Conservation (phyloP, 2,797 vertebrate genomes). For the Aulostomus chinensis region DNA sequence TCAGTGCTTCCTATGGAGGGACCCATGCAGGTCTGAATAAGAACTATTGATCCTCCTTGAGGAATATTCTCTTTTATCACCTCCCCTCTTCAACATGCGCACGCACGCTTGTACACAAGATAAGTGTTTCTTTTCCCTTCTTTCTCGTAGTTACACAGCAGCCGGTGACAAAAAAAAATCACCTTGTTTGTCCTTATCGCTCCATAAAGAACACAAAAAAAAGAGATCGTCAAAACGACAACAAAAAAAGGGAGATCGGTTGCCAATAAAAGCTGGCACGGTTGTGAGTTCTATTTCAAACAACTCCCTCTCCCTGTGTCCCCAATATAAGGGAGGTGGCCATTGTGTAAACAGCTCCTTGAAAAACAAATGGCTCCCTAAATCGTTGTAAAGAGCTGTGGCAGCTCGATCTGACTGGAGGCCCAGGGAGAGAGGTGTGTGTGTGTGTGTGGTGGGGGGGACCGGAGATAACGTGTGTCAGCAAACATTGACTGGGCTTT, state of each 20-base stretch:
- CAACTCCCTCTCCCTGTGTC: slow-evolving; percentile 29
- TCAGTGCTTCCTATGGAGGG: slow-evolving; percentile 74
- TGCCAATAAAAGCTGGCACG: slow-evolving; percentile 60
- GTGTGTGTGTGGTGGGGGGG: slow-evolving; percentile 10
- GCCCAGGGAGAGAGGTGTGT: slow-evolving; percentile 47
- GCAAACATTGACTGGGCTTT: slow-evolving; percentile 79
- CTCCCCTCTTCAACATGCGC: slow-evolving; percentile 60
- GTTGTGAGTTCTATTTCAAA: slow-evolving; percentile 72
- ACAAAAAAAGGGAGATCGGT: slow-evolving; percentile 39
- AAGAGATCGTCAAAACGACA: slow-evolving; percentile 41
- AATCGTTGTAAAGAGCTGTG: slow-evolving; percentile 70
- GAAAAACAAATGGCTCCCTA: slow-evolving; percentile 75
- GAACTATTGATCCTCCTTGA: slow-evolving; percentile 82
- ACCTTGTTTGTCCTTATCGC: slow-evolving; percentile 69
- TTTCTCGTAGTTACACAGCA: slow-evolving; percentile 46
- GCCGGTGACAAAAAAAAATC: slow-evolving; percentile 65
- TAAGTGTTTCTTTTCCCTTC: slow-evolving; percentile 61
- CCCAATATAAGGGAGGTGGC: slow-evolving; percentile 51
- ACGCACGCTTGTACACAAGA: slow-evolving; percentile 44
- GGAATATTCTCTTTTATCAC: slow-evolving; percentile 84
- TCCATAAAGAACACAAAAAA: slow-evolving; percentile 62
- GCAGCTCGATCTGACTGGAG: slow-evolving; percentile 57
- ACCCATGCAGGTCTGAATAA: slow-evolving; percentile 79
- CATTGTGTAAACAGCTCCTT: slow-evolving; percentile 74
- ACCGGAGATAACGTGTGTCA: slow-evolving; percentile 72